Percentiles rank a stretch among this genome's conserved stretches.
phyloP scores from a whole-genome alignment of 2,113 vertebrate species.

The Catharus fuscescens region DNA sequence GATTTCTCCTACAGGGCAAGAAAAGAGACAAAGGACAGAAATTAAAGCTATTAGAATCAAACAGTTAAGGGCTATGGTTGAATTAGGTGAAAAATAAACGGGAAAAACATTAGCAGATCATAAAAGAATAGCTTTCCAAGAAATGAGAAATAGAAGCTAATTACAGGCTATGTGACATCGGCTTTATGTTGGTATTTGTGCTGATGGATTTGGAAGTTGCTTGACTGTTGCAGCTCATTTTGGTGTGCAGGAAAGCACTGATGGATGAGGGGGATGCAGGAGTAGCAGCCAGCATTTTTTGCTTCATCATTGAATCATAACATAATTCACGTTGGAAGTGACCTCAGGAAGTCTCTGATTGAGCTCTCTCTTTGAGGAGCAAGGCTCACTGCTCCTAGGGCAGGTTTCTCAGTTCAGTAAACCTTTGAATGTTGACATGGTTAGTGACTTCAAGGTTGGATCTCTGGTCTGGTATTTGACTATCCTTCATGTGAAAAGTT shows the following conservation, averaged over 20 bases:
- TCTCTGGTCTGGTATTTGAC: background rate
- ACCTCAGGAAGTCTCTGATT: background rate
- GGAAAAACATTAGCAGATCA: background rate
- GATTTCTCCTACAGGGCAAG: background rate
- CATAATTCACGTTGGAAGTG: background rate
- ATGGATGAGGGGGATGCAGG: background rate
- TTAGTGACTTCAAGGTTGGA: background rate
- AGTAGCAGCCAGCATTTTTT: background rate
- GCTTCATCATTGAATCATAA: background rate
- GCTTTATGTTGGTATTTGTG: background rate
- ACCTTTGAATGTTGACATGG: background rate
- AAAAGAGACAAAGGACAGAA: background rate
- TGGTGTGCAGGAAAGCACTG: background rate
- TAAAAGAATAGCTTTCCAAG: slow-evolving; percentile 31
- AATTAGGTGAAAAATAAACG: slow-evolving; percentile 5
- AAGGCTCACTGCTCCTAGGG: background rate
- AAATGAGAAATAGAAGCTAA: background rate
- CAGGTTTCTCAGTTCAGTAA: background rate
- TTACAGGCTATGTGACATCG: background rate
- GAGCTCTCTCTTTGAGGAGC: background rate
- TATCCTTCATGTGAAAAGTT: background rate
- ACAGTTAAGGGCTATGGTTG: slow-evolving; percentile 15
- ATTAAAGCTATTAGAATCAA: slow-evolving; percentile 19
- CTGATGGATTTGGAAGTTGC: background rate
- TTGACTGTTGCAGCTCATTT: background rate